Conservation (phyloP, 2,797 vertebrate species). For the Mormyrus proboscirostris region DNA sequence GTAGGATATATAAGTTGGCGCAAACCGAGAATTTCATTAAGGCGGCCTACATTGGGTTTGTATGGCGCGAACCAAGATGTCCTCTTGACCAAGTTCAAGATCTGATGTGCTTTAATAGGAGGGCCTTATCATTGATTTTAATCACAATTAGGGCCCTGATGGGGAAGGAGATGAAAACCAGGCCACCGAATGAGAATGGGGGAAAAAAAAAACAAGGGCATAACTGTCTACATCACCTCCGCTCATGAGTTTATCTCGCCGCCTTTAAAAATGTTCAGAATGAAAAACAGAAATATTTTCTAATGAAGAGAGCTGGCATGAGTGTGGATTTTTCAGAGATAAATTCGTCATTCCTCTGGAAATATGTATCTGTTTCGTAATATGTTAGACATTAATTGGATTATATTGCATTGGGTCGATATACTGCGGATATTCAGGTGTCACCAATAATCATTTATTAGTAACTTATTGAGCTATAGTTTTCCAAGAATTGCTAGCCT, state of each 20-base stretch:
- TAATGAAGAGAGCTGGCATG: not conserved
- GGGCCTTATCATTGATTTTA: not conserved
- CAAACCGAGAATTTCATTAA: not conserved
- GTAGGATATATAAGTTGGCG: conserved; percentile 19
- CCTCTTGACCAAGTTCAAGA: not conserved
- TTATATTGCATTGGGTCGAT: not conserved
- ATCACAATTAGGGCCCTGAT: not conserved
- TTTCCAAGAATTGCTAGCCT: not conserved
- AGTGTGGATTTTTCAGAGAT: not conserved
- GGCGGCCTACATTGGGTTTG: not conserved
- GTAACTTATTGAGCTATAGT: not conserved
- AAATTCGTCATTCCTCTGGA: not conserved
- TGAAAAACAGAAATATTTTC: not conserved
- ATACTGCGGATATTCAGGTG: not conserved
- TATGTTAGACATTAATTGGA: not conserved
- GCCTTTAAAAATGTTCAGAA: not conserved
- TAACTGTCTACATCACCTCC: not conserved
- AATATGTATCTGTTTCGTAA: not conserved
- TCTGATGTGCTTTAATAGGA: not conserved
- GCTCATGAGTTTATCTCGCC: not conserved
- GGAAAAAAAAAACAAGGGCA: not conserved
- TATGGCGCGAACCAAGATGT: not conserved
- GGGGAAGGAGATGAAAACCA: not conserved
- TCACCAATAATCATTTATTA: not conserved
- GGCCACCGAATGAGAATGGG: not conserved